Conservation (phyloP, 2,113 vertebrate species). For the Equus przewalskii region DNA sequence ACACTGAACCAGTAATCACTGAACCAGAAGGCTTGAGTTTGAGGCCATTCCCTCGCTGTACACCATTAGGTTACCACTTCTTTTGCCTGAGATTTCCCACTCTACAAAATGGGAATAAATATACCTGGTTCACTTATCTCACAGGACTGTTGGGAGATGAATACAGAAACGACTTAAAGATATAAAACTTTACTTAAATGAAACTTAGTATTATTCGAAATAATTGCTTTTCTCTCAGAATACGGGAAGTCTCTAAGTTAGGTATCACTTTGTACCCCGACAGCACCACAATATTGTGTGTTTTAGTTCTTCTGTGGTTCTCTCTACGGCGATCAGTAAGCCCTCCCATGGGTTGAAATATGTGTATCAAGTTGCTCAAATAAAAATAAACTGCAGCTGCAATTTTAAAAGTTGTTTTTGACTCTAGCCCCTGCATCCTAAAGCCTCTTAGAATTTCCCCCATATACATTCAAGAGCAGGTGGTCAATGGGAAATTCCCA, state of each 20-base stretch:
- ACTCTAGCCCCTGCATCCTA: slow-evolving; percentile 77
- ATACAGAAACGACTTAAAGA: neutral
- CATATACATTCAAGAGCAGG: slow-evolving; percentile 80
- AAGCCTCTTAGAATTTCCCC: slow-evolving; percentile 86
- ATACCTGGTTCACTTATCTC: neutral
- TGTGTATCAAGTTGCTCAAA: slow-evolving; percentile 72
- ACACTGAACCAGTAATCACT: neutral
- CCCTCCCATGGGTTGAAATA: slow-evolving; percentile 7
- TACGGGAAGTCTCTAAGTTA: neutral
- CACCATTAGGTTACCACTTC: neutral
- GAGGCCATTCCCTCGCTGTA: neutral
- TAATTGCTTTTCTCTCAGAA: neutral
- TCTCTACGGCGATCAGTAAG: neutral
- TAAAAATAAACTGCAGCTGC: slow-evolving; percentile 88
- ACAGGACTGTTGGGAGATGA: neutral
- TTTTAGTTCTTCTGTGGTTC: neutral
- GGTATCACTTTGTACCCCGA: neutral
- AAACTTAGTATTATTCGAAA: neutral
- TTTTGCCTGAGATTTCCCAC: neutral
- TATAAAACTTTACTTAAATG: neutral
- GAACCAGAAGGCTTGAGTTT: neutral
- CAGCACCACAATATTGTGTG: neutral
- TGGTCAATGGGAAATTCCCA: slow-evolving; percentile 88
- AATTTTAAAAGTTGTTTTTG: slow-evolving; percentile 85
- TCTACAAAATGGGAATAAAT: neutral